Evolutionary conservation across 2,888 invertebrate genomes (phyloP), one percentile per base, ranked within the genome.

Genomic region (Tholera decimalis): DNA sequence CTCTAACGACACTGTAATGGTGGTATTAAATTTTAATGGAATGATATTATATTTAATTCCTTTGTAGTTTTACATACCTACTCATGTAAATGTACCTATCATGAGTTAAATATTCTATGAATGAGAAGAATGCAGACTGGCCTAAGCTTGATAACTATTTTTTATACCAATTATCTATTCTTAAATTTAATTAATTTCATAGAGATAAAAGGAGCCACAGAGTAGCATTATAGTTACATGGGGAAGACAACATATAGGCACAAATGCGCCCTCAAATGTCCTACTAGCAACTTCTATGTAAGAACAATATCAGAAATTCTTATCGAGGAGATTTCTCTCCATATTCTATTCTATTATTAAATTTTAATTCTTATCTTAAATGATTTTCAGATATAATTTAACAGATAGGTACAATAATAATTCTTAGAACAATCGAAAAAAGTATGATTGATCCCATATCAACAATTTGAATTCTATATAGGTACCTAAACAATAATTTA

Each of bases 1-100:
- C 91, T 82, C 89, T 90, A 89, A 83, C 70, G 84, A 87, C 82
- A 79, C 82, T 75, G 59, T 74, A 63, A 66, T 67, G 68, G 64
- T 72, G 81, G 77, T 82, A 73, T 68, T 82, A 70, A 73, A 82
- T 76, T 82, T 73, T 68, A 80, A 84, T 88, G 89, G 89, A 89
- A 88, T 89, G 89, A 88, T 83, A 68, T 58, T 60, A 53, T 61
- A 49, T 61, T 47, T 47, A 30, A 26, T 47, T 46, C 64, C 30
- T 59, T 67, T 60, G n/a, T 64, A 43, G 41, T 56, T 47, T 55
- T 66, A 66, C 18, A 18, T 47, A 47, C 7, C 15, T 47, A 47
- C 7, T 18, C 30, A 59, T 26, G 33, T 44, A 44, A 15, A 59
- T 50, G 60, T 28, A 44, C 35, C 35, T 73, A 72, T 39, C 22